Conservation (phyloP, 1,140 invertebrate genomes). For the Temnothorax nylanderi region DNA sequence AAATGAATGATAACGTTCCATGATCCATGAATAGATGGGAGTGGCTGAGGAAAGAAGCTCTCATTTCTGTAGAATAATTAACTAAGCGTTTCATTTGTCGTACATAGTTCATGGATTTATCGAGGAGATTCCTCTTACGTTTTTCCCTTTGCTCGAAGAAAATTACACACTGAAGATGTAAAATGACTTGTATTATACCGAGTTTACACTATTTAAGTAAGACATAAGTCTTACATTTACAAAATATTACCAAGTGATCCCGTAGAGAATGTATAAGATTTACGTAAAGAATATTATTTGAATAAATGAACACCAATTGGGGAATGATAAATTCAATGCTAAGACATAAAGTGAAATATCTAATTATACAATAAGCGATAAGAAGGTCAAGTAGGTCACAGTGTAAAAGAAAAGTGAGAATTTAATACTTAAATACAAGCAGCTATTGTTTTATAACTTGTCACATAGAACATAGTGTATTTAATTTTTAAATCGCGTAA, state of each 20-base stretch:
- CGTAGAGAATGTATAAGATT: background rate
- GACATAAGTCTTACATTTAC: background rate
- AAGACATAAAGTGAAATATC: background rate
- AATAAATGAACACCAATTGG: background rate
- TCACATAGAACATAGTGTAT: background rate
- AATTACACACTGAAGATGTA: slow-evolving; percentile 45
- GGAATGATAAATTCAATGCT: background rate
- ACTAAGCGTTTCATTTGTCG: slow-evolving; percentile 39
- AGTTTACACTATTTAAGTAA: background rate
- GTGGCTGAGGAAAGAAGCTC: background rate
- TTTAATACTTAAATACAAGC: background rate
- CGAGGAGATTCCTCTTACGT: slow-evolving; percentile 19
- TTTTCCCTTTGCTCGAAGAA: slow-evolving; percentile 48
- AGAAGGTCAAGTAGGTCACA: background rate
- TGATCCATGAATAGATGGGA: background rate
- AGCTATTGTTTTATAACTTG: background rate
- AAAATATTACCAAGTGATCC: background rate
- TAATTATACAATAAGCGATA: slow-evolving; percentile 7
- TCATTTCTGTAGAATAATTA: slow-evolving; percentile 22
- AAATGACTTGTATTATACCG: slow-evolving; percentile 2
- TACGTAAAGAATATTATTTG: slow-evolving; percentile 9
- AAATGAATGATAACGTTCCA: slow-evolving; percentile 6
- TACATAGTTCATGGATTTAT: background rate
- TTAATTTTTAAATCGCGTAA: background rate
- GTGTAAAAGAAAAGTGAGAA: background rate